Conservation (phyloP, 2,113 vertebrate genomes). For the Actenoides hombroni region DNA sequence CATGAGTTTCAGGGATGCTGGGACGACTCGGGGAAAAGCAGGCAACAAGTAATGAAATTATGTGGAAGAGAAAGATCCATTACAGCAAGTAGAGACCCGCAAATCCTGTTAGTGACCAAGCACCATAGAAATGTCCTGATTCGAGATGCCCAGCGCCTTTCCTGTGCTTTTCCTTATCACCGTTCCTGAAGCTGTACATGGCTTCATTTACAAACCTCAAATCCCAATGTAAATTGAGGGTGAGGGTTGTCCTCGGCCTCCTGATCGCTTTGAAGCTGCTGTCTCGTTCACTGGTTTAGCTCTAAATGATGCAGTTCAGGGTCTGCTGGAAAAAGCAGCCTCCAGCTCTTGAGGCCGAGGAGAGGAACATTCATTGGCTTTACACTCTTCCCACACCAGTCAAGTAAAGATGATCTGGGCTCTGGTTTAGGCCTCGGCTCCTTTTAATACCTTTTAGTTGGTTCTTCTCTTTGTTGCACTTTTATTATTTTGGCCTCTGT, state of each 20-base stretch:
- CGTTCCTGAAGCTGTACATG: not conserved
- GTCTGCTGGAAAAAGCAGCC: not conserved
- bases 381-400: not conserved
- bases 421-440: not conserved
- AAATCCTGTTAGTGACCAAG: slow-evolving; percentile 5
- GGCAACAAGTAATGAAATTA: slow-evolving; percentile 28
- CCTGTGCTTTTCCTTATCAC: not conserved
- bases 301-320: not conserved
- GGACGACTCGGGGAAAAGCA: not conserved
- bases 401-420: not conserved
- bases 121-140: not conserved
- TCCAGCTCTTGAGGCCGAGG: not conserved
- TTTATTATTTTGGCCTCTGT: not conserved
- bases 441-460: not conserved
- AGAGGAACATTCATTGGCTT: not conserved
- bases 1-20: not conserved
- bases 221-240: not conserved
- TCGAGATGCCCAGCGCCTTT: not conserved
- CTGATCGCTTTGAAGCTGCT: not conserved
- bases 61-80: slow-evolving; percentile 22
- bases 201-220: slow-evolving; percentile 24
- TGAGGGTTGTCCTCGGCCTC: not conserved
- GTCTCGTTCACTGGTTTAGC: not conserved
- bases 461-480: not conserved
- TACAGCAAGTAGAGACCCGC: not conserved